Evolutionary conservation across 2,113 vertebrate genomes (phyloP).

Genomic region (Peromyscus californicus): DNA sequence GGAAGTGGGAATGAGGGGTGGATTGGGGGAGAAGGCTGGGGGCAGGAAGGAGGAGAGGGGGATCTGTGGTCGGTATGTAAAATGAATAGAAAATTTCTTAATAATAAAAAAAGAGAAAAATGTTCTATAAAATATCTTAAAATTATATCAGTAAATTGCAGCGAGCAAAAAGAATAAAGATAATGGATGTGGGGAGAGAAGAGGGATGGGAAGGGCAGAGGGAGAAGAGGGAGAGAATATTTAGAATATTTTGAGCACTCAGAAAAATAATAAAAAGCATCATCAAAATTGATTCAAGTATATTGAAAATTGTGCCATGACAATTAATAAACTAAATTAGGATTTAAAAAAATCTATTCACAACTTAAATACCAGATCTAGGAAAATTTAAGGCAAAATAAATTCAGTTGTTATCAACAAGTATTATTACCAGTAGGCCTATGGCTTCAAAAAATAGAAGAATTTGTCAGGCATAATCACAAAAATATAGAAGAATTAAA

Average conservation of each 20-base stretch:
- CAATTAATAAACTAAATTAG: not conserved
- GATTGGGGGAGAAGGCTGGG: no score
- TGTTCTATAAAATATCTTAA: slow-evolving; percentile 3
- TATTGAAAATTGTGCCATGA: not conserved
- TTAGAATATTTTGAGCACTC: not conserved
- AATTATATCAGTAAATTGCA: not conserved
- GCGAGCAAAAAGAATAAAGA: not conserved
- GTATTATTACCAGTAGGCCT: not conserved
- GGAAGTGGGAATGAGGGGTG: no score
- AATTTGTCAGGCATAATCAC: not conserved
- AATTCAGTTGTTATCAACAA: not conserved
- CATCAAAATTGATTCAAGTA: not conserved
- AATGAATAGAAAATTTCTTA: no score
- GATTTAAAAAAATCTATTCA: not conserved
- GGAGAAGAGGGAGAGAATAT: not conserved
- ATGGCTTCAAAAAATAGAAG: not conserved
- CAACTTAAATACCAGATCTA: not conserved
- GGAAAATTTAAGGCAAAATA: slow-evolving; percentile 12
- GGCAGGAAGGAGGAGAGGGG: no score
- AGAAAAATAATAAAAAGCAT: not conserved
- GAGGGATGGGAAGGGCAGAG: not conserved
- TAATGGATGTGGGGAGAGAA: not conserved
- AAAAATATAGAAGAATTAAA: not conserved
- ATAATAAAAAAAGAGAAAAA: not conserved
- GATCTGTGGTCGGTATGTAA: no score